Conservation (phyloP, 1,140 invertebrate genomes). For the Oncopodura yosiiana region DNA sequence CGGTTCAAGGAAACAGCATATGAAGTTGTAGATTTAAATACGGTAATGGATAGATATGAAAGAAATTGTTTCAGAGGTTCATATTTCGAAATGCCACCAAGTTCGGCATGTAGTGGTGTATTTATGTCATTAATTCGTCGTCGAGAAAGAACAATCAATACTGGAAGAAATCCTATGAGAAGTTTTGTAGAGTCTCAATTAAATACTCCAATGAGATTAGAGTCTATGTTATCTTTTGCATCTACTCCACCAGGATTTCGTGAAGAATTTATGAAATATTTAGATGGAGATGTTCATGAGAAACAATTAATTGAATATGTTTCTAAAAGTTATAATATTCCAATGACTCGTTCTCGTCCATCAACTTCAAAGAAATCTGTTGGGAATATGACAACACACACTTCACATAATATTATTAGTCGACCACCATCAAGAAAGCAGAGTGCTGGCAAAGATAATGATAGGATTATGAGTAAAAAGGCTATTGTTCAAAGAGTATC, state of each 20-base stretch:
- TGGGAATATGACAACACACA: not conserved
- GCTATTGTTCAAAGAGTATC: slow-evolving; percentile 21
- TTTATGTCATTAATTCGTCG: slow-evolving; percentile 23
- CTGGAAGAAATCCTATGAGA: slow-evolving; percentile 2
- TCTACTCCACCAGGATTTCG: too few species aligned
- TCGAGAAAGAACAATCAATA: slow-evolving; percentile 3
- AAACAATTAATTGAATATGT: not conserved
- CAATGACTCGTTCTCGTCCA: not conserved
- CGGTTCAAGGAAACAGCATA: slow-evolving; percentile 12
- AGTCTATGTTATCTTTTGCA: too few species aligned
- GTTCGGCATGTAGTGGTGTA: slow-evolving; percentile 18
- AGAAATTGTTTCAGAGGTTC: slow-evolving; percentile 5
- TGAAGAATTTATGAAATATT: too few species aligned
- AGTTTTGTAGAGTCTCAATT: too few species aligned
- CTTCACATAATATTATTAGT: not conserved
- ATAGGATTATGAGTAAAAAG: slow-evolving; percentile 12
- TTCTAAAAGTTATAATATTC: not conserved
- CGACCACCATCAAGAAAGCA: not conserved
- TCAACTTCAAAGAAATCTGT: not conserved
- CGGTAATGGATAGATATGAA: slow-evolving; percentile 13
- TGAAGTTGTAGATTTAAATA: slow-evolving; percentile 12
- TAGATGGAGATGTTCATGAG: not conserved
- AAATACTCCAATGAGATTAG: too few species aligned
- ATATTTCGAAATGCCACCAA: slow-evolving; percentile 21
- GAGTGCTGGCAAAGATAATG: not conserved